A percentile compares a stretch with the other conserved stretches of the same genome.
phyloP scores from a whole-genome alignment of 2,797 vertebrate genomes.

The Champsocephalus esox region DNA sequence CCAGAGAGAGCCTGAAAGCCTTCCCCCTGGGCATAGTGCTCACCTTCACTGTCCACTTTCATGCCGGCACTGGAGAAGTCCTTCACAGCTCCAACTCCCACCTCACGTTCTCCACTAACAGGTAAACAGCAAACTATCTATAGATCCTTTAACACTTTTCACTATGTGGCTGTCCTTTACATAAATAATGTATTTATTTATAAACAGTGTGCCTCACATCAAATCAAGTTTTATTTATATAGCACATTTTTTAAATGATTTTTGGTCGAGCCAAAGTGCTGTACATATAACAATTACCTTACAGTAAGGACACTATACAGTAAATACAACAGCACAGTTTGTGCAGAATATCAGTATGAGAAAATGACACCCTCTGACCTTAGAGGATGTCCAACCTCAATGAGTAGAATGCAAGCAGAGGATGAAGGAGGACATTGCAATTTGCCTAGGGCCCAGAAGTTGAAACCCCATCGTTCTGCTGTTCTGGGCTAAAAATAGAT shows the following conservation, averaged over 20 bases:
- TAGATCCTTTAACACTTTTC: not conserved
- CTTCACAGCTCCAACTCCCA: constrained; percentile 91
- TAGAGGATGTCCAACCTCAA: no score
- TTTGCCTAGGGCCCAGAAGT: constrained; percentile 31
- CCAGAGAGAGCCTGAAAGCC: constrained; percentile 80
- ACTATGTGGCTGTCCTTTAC: not conserved
- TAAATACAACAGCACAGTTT: no score
- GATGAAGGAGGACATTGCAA: constrained; percentile 15
- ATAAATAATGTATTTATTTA: constrained; percentile 8
- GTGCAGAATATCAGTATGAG: no score
- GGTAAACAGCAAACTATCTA: constrained; percentile 73
- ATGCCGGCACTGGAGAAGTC: constrained; percentile 88
- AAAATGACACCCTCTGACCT: no score
- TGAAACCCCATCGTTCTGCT: constrained; percentile 42
- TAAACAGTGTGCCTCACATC: not conserved
- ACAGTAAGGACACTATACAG: no score
- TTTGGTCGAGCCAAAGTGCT: no score
- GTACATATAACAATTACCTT: no score
- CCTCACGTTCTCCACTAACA: constrained; percentile 91
- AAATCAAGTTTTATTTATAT: no score
- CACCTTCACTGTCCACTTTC: constrained; percentile 91
- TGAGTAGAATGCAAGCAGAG: constrained; percentile 27
- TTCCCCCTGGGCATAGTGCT: constrained; percentile 91
- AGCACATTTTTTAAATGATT: no score
- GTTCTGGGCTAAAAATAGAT: constrained; percentile 42